Evolutionary conservation across 2,888 invertebrate species (phyloP), one percentile per base, ranked within the genome.

Genomic region (Lepeophtheirus nordmannii): DNA sequence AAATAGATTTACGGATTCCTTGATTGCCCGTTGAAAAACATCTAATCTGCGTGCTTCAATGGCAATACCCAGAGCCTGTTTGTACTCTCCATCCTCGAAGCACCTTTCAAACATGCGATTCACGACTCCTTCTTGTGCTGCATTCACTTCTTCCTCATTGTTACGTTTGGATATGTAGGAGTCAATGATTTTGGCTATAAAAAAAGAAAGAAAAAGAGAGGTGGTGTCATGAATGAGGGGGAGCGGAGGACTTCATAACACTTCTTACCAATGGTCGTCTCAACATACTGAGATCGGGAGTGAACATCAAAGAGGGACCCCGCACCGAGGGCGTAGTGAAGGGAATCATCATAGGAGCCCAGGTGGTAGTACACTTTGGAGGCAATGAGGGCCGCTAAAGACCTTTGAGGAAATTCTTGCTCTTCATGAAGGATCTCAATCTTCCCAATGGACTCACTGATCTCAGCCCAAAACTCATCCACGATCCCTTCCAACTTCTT

Each of bases 301-400:
- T 91, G 93, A 1, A 97, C 90, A 78, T 96, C 89, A 76, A 99
- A 97, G 22, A 94, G 79, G 72, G 89, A 85, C 20, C 91, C 93
- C 72, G 98, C 94, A 20, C 94, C 92, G 20, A 99, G 79, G 30
- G 98, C 98, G 77, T 91, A 96, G n/a, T 90, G 90, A 69, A 98
- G 78, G 0, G 97, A 94, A 76, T 96, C 94, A 75, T 92, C 89
- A 76, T 93, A 97, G 1, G 94, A 89, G 40, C 96, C 96, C 70
- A 98, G 80, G 77, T 98, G 96, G 76, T 96, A 97, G 74, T 96
- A 96, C 0, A 96, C 93, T 78, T 98, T 99, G 71, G 96, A 97
- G 9, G 94, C 96, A 8, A 98, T 91, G 71, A 99, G 81, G 38
- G 97, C 96, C 62, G 98, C 97, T 65, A 96, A 78, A 73, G 93